Evolutionary conservation across 2,888 invertebrate species (phyloP), one percentile per base, ranked within the genome.

Genomic region (Alitta virens): DNA sequence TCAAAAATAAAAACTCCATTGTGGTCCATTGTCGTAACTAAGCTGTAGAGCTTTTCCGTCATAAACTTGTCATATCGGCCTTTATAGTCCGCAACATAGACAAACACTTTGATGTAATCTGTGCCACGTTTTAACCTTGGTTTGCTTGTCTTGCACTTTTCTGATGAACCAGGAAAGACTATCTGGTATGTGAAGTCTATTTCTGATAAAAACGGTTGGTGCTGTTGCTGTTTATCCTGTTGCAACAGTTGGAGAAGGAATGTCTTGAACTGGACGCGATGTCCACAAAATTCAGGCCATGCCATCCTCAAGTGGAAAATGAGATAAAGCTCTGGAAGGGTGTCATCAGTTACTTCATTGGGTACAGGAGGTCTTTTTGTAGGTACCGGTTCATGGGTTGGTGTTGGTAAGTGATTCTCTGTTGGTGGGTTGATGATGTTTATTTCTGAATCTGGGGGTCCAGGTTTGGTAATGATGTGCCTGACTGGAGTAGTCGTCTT

Each of bases 71-170:
- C 50, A 18, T 58, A 58, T n/a, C 14, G 18, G 16, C 58, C 58
- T 16, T 58, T 50, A 21, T n/a, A 25, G 50, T 58, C 50, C 1
- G 50, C 50, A 2, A 58, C n/a, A 49, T 58, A 58, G 1, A 50
- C 49, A 21, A 49, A 26, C 2, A 58, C 58, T 9, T 46, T 9
- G 26, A 58, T 58, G 24, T 58, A 23, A n/a, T 18, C 58, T 16
- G 27, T 25, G 9, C 58, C 16, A 23, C 50, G 49, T 7, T 26
- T 25, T 50, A 27, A 23, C 46, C n/a, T 46, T n/a, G n/a, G 9
- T 46, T 46, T 46, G 46, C 3, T 18, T 5, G n/a, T 5, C 21
- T 46, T 46, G 46, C 21, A 21, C n/a, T 21, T 18, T 7, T 46
- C 18, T n/a, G n/a, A 21, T n/a, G 7, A 7, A 9, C 21, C 21